Percentiles rank a stretch among this genome's conserved stretches.
Evolutionary conservation across 2,888 invertebrate genomes (phyloP).

Genomic region (Drosophila nr. fundita): DNA sequence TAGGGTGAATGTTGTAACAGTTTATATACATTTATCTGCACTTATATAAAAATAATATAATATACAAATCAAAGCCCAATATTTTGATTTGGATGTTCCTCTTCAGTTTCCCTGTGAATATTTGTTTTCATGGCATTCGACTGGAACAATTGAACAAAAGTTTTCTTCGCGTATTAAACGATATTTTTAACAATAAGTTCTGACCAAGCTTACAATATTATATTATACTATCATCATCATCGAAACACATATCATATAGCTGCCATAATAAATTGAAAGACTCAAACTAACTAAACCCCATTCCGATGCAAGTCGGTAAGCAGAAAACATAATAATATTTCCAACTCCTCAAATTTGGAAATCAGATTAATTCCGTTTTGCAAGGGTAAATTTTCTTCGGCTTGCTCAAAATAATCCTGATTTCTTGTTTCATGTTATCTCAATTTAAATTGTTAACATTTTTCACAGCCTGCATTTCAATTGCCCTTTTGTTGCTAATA

Average conservation of each 20-base stretch:
- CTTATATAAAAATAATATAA: not conserved
- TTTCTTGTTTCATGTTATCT: conserved; percentile 9
- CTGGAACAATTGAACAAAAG: not conserved
- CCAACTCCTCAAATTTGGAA: not conserved
- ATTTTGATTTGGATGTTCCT: not conserved
- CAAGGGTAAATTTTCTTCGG: not conserved
- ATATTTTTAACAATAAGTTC: not conserved
- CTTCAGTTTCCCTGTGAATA: no score
- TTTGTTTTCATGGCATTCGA: no score
- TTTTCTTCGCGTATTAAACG: not conserved
- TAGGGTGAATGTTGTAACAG: not conserved
- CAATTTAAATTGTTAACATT: conserved; percentile 19
- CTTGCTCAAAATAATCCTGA: not conserved
- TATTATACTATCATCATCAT: not conserved
- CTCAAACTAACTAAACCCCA: not conserved
- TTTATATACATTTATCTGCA: not conserved
- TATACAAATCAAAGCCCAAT: not conserved
- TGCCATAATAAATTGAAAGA: not conserved
- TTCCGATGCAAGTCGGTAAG: not conserved
- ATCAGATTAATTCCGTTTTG: not conserved
- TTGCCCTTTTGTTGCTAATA: conserved; percentile 30
- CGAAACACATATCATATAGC: not conserved
- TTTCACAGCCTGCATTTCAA: conserved; percentile 18
- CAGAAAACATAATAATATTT: not conserved
- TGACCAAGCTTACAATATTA: no score